Evolutionary conservation across 2,888 invertebrate species (phyloP), one percentile per base, ranked within the genome.

Genomic region (Lypha dubia): DNA sequence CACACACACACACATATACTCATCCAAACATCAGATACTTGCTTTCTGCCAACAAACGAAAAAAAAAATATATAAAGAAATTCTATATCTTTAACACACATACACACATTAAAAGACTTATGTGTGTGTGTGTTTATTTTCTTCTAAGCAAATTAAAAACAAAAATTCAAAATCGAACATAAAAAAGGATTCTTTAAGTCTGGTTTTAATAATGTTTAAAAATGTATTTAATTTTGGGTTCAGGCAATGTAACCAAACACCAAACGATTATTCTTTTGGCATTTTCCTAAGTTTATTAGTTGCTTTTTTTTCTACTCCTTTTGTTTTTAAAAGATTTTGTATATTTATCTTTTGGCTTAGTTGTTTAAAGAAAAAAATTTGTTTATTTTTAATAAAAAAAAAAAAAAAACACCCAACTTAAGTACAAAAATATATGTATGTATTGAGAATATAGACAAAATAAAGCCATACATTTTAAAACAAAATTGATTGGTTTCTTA

Each of bases 401-500:
- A 46, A 77, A 13, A 0, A 49, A 17, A 20, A 15, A 46, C 24
- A 35, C 13, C 38, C 22, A 62, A 62, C 9, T 28, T 4, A 28
- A 28, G 28, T 28, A 24, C 41, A 28, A 3, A 24, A 15, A 22
- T 11, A 35, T 3, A 49, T 13, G 32, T 13, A 17, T 8, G 6
- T 15, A 6, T 8, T 28, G 11, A 32, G 6, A 1, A 46, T 20
- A 17, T 46, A n/a, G 32, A 46, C n/a, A 24, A 11, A 3, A 38
- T 44, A 11, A 67, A 46, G 35, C 28, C 60, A 68, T 56, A 75
- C 24, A 81, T 76, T 58, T 70, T 76, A 41, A 5, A 63, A 41
- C 20, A 56, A 58, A 76, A 76, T 76, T 76, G 53, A 70, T 76
- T 56, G 60, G 70, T 70, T 81, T 63, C 24, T 56, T 81, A 58